Evolutionary conservation across 1,140 invertebrate species (phyloP).

Genomic region (Polypedilum pembai): DNA sequence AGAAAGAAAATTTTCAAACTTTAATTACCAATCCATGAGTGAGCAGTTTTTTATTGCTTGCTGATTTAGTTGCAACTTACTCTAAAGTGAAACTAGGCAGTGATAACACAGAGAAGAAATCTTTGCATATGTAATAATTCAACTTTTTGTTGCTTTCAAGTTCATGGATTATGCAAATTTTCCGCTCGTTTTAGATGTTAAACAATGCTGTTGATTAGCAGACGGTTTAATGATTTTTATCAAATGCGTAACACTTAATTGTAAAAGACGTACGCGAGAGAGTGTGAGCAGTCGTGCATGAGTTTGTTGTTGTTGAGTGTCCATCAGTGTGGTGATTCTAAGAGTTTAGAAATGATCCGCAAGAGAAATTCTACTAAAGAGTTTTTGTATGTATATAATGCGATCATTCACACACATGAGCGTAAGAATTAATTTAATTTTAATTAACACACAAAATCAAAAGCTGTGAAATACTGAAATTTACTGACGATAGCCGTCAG

Average conservation of each 20-base stretch:
- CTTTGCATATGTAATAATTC: no score
- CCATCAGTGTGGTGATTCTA: neutral
- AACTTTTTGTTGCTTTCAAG: no score
- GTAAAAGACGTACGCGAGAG: neutral
- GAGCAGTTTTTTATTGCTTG: no score
- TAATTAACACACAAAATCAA: conserved; percentile 19
- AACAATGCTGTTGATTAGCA: neutral
- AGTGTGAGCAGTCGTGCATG: neutral
- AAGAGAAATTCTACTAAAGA: neutral
- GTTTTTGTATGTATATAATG: neutral
- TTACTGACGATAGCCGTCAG: no score
- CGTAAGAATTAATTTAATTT: conserved; percentile 14
- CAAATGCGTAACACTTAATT: neutral
- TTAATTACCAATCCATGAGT: no score
- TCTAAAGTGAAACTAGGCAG: no score
- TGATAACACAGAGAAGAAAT: no score
- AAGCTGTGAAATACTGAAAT: conserved; percentile 12
- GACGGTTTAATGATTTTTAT: neutral
- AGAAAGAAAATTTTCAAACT: no score
- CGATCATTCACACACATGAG: neutral
- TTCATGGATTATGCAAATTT: no score
- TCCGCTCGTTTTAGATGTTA: neutral
- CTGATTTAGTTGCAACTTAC: no score
- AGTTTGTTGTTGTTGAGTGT: neutral
- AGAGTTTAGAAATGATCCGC: neutral